Evolutionary conservation across 92 coral and sea anemone species (phyloP).

Genomic region (Zoanthus gigantus): DNA sequence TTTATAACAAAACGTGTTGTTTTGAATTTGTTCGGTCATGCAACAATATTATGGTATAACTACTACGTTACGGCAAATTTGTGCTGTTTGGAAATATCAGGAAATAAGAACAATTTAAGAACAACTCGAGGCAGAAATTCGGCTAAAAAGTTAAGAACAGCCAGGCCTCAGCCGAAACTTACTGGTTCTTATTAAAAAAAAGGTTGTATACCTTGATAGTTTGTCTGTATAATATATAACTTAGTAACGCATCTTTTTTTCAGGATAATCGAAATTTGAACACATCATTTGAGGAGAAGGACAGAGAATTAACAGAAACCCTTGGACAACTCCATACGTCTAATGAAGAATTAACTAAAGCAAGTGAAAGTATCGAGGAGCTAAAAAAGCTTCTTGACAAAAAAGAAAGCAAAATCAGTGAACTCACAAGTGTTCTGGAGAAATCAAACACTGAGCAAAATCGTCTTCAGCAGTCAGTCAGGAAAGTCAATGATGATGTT

Average conservation of each 20-base stretch:
- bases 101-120: too few relatives aligned
- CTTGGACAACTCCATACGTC: slow-evolving; percentile 57
- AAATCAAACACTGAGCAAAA: slow-evolving; percentile 21
- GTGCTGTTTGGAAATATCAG: too few relatives aligned
- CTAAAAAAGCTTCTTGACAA: slow-evolving; percentile 54
- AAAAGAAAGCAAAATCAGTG: slow-evolving; percentile 63
- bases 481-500: slow-evolving; percentile 17
- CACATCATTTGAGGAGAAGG: slow-evolving; percentile 88
- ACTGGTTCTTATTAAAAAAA: too few relatives aligned
- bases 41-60: too few relatives aligned
- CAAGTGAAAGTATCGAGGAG: slow-evolving; percentile 64
- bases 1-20: too few relatives aligned
- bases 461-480: slow-evolving; percentile 19
- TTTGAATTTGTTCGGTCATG: too few relatives aligned
- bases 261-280: slow-evolving; percentile 78
- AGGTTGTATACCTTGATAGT: too few relatives aligned
- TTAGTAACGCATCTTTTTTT: not conserved
- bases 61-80: too few relatives aligned
- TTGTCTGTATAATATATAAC: too few relatives aligned
- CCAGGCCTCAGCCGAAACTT: too few relatives aligned
- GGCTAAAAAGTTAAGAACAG: too few relatives aligned
- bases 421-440: slow-evolving; percentile 46
- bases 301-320: slow-evolving; percentile 65
- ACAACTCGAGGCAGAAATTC: too few relatives aligned
- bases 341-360: slow-evolving; percentile 52